Percentiles rank a stretch among this genome's conserved stretches.
phyloP scores from a whole-genome alignment of 2,113 vertebrate species.

The Eurystomus gularis region DNA sequence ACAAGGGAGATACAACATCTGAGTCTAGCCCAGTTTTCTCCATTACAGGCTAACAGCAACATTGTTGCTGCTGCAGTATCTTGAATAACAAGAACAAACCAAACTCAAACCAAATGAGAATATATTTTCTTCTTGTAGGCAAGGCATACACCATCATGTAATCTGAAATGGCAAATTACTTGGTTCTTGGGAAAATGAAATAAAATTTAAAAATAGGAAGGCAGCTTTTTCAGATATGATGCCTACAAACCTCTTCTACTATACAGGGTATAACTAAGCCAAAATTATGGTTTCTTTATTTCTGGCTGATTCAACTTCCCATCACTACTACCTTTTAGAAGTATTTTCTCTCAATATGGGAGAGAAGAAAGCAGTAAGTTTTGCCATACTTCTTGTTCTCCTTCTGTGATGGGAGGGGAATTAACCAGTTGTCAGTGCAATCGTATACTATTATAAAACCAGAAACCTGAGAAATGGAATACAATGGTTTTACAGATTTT shows the following conservation, averaged over 20 bases:
- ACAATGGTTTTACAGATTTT: conserved; percentile 30
- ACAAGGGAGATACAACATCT: not conserved
- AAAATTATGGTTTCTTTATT: not conserved
- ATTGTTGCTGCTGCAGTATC: not conserved
- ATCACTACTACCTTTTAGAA: not conserved
- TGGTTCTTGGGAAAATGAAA: not conserved
- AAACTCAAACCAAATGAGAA: not conserved
- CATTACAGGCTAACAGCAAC: not conserved
- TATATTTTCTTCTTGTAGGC: not conserved
- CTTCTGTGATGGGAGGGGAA: not conserved
- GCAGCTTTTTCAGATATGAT: not conserved
- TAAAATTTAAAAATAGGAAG: rapidly evolving
- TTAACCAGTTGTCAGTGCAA: conserved; percentile 52
- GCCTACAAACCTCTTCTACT: not conserved
- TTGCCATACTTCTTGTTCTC: not conserved
- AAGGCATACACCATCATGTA: not conserved
- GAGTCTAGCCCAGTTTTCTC: not conserved
- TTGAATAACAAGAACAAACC: not conserved
- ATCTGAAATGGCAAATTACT: not conserved
- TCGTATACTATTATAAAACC: conserved; percentile 27
- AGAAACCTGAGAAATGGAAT: conserved; percentile 13
- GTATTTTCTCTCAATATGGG: not conserved
- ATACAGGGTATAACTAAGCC: not conserved
- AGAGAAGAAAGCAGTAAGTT: not conserved
- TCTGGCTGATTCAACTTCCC: not conserved